Percentiles rank a stretch among this genome's conserved stretches.
Conservation (phyloP, 2,888 invertebrate genomes). For the Unio delphinus region DNA sequence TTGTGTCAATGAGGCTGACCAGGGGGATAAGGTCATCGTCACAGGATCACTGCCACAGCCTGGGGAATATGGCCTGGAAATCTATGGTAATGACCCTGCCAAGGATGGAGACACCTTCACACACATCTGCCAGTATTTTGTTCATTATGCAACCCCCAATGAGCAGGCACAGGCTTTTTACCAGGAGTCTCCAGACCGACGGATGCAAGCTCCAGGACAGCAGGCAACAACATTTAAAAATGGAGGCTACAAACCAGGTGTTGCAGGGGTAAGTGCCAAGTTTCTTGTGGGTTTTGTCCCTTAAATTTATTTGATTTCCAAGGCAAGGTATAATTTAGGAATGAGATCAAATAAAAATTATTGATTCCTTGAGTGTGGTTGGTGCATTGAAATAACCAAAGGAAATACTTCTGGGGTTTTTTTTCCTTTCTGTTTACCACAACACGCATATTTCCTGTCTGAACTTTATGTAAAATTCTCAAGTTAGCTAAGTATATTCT, state of each 20-base stretch:
- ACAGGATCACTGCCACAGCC: constrained; percentile 61
- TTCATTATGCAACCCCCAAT: constrained; percentile 56
- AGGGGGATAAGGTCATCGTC: constrained; percentile 58
- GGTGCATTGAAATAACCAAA: too few relatives aligned
- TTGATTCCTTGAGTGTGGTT: too few relatives aligned
- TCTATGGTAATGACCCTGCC: constrained; percentile 71
- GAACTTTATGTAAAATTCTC: too few relatives aligned
- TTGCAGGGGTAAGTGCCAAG: constrained; percentile 2
- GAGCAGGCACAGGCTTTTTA: constrained; percentile 61
- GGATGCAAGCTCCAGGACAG: constrained; percentile 23
- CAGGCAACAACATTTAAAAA: constrained; percentile 22
- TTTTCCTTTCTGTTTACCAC: too few relatives aligned
- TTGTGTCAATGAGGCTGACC: constrained; percentile 62
- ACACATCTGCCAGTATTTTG: constrained; percentile 67
- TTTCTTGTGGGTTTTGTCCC: constrained; percentile 1
- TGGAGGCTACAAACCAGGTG: constrained; percentile 2
- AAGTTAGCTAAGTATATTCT: too few relatives aligned
- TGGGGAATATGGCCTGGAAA: constrained; percentile 71
- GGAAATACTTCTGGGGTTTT: too few relatives aligned
- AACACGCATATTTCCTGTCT: too few relatives aligned
- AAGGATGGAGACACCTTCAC: constrained; percentile 69
- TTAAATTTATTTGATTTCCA: background rate
- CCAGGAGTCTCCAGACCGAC: constrained; percentile 55
- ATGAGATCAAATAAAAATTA: too few relatives aligned
- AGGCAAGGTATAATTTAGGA: too few relatives aligned